Conservation (phyloP, 2,113 vertebrate species). For the Sapajus apella region DNA sequence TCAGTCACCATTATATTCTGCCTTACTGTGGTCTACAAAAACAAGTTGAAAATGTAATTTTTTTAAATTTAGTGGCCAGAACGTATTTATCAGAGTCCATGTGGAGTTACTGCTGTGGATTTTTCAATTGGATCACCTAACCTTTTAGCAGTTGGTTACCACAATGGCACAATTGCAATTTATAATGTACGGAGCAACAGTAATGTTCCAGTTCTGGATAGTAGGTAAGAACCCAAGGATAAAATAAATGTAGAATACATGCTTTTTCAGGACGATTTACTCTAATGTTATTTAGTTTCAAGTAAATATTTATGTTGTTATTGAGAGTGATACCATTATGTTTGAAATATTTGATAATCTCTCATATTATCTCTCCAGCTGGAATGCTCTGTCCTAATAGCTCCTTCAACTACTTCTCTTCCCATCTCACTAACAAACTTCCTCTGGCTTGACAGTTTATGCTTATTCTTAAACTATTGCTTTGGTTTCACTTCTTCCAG, state of each 20-base stretch:
- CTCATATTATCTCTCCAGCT: neutral
- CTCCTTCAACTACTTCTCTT: neutral
- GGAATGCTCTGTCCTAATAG: neutral
- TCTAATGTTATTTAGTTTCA: neutral
- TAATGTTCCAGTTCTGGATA: conserved; percentile 79
- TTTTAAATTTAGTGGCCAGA: conserved; percentile 91
- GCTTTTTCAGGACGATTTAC: neutral
- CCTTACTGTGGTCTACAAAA: neutral
- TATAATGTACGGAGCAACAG: conserved; percentile 82
- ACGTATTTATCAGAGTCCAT: conserved; percentile 85
- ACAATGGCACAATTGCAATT: conserved; percentile 85
- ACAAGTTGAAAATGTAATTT: neutral
- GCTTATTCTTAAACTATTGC: neutral
- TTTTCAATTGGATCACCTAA: conserved; percentile 87
- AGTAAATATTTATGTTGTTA: neutral
- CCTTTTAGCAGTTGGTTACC: conserved; percentile 90
- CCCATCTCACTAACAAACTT: neutral
- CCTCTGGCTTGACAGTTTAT: neutral
- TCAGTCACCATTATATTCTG: neutral
- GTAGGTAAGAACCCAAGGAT: conserved; percentile 81
- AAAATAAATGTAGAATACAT: neutral
- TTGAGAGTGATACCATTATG: neutral
- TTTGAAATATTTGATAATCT: neutral
- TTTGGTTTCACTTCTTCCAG: neutral
- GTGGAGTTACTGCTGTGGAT: conserved; percentile 90